These are phyloP conservation scores for Halcyon senegalensis DNA, from an alignment of 2,113 vertebrate genomes.

Conservation along the genomic window DNA sequence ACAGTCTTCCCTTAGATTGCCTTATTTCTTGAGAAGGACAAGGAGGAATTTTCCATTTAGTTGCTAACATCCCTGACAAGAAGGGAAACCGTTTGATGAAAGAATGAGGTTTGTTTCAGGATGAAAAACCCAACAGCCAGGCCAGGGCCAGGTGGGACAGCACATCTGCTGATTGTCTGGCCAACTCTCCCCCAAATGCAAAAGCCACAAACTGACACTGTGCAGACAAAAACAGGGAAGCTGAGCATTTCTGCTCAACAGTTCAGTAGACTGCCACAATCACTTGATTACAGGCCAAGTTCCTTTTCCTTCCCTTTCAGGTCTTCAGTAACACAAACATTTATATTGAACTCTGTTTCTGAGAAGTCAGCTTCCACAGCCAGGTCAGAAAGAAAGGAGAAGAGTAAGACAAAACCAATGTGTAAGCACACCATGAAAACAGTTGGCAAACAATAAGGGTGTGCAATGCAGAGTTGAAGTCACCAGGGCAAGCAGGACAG, in stretches of 20 bases:
- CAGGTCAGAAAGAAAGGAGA: constrained; percentile 10
- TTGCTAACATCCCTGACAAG: not conserved
- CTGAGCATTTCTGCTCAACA: not conserved
- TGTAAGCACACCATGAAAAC: not conserved
- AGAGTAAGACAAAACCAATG: not conserved
- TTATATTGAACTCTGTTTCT: not conserved
- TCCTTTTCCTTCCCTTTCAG: not conserved
- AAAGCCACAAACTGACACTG: not conserved
- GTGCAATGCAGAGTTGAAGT: accelerated
- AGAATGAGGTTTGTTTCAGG: not conserved
- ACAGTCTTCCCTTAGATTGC: not conserved
- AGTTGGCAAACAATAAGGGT: not conserved
- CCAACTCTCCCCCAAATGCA: not conserved
- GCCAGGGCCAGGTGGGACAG: not conserved
- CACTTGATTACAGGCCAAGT: constrained; percentile 2
- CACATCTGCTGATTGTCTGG: not conserved
- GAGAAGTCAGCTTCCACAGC: not conserved
- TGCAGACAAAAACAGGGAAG: not conserved
- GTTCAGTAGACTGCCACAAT: not conserved
- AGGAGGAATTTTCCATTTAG: not conserved
- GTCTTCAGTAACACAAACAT: not conserved
- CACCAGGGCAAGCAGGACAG: not conserved
- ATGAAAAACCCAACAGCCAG: not conserved
- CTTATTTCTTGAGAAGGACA: not conserved
- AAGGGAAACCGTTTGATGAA: not conserved